Percentiles rank a stretch among this genome's conserved stretches.
Conservation (phyloP, 2,797 vertebrate species). For the Taeniopygia guttata region DNA sequence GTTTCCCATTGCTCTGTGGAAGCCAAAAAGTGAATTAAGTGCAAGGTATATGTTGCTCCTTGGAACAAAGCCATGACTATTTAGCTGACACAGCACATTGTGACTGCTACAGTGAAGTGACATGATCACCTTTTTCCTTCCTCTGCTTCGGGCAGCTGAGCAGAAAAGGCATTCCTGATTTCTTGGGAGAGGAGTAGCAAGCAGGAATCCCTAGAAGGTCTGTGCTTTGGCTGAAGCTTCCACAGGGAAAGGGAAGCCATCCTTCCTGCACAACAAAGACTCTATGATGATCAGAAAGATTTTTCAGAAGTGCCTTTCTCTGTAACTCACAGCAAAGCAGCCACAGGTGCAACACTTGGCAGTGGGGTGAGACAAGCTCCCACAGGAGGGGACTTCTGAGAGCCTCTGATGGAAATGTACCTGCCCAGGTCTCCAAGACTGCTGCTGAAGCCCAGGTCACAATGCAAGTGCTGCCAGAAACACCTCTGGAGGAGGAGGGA, state of each 20-base stretch:
- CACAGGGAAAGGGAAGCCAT: neutral
- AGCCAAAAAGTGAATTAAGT: neutral
- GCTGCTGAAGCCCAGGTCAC: neutral
- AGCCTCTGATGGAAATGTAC: neutral
- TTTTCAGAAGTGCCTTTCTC: neutral
- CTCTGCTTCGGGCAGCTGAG: neutral
- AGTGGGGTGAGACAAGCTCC: neutral
- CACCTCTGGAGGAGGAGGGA: neutral
- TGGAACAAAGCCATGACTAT: neutral
- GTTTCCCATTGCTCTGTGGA: neutral
- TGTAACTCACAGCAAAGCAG: neutral
- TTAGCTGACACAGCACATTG: neutral
- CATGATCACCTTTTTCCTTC: neutral
- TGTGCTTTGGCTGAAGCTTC: neutral
- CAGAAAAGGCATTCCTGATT: neutral
- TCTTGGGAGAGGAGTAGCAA: neutral
- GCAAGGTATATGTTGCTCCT: neutral
- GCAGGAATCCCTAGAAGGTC: neutral
- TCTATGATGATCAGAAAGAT: accelerated
- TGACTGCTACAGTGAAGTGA: neutral
- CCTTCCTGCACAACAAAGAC: neutral
- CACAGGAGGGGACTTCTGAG: neutral
- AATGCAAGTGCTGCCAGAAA: accelerated
- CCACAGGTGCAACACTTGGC: neutral
- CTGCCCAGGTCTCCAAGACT: neutral